Evolutionary conservation across 2,888 invertebrate species (phyloP), one percentile per base, ranked within the genome.

Genomic region (Cephus runcator): DNA sequence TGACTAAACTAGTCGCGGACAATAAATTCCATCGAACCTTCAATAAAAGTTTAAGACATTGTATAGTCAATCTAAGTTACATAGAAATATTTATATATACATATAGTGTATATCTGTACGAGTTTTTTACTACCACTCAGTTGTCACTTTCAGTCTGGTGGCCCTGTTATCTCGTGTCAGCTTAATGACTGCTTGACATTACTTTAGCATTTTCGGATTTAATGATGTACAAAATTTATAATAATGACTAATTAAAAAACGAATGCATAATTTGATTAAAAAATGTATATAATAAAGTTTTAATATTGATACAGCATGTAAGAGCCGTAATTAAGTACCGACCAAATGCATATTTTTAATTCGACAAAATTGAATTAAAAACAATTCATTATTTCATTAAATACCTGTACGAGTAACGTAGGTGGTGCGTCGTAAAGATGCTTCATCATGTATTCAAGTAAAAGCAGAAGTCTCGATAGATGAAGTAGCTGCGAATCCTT

Each of bases 351-450:
- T 40, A 73, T 79, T 75, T 77, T 77, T 15, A 30, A 69, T 36
- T n/a, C 4, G 11, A 73, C 71, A n/a, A 69, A 15, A 33, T 33
- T 35, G 12, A 35, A 12, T 12, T 35, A 35, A 35, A 35, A 12
- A 77, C 36, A 73, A 73, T 36, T 56, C 12, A n/a, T n/a, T 23
- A 23, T 56, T 9, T 35, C 40, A 69, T 73, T 76, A 34, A 75
- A 86, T 84, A 97, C 97, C 94, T 98, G 98, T 91, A 97, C 97
- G 69, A 98, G 92, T 76, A 98, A 92, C 31, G 95, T 94, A 33
- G 97, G 95, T 0, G 98, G 98, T 0, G 98, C 97, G 89, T 98
- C 98, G 88, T 99, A 99, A 69, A 99, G 93, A 92, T 98, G 97
- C 89, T 97, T 96, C 95, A 99, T 97, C 82, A 99, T 94, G 89